Conservation (phyloP, 1,140 invertebrate genomes). For the Heliconius melpomene region DNA sequence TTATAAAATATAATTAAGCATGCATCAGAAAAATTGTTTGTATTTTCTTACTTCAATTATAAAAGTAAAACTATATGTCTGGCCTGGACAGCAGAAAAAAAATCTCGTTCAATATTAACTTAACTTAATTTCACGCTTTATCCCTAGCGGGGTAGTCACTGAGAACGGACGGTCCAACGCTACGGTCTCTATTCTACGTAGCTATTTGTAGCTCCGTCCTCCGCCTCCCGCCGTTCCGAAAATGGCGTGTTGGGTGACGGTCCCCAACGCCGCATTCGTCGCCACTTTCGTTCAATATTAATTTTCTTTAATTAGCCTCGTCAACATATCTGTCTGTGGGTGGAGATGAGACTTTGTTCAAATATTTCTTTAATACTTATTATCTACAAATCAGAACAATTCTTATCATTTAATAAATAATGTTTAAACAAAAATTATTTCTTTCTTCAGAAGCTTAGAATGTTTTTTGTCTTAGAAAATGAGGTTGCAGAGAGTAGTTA, state of each 20-base stretch:
- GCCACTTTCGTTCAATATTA: no score
- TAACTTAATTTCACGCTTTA: no score
- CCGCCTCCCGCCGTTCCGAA: no score
- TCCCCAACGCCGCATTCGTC: no score
- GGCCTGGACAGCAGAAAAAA: no score
- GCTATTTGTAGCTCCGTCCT: no score
- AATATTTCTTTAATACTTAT: neutral
- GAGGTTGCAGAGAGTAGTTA: neutral
- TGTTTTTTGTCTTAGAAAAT: neutral
- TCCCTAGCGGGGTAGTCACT: no score
- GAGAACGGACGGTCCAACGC: no score
- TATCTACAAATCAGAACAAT: neutral
- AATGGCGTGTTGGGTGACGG: no score
- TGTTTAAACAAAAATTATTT: neutral
- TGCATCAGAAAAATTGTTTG: neutral
- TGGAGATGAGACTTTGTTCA: neutral
- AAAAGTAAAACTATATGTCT: no score
- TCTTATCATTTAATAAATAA: neutral
- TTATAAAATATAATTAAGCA: neutral
- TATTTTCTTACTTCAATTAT: neutral
- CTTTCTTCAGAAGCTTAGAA: neutral
- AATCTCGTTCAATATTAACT: no score
- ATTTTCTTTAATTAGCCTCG: neutral
- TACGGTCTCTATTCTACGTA: no score
- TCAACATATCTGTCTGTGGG: neutral